Evolutionary conservation across 2,113 vertebrate species (phyloP).

Genomic region (Forbesichthys papilliferus): DNA sequence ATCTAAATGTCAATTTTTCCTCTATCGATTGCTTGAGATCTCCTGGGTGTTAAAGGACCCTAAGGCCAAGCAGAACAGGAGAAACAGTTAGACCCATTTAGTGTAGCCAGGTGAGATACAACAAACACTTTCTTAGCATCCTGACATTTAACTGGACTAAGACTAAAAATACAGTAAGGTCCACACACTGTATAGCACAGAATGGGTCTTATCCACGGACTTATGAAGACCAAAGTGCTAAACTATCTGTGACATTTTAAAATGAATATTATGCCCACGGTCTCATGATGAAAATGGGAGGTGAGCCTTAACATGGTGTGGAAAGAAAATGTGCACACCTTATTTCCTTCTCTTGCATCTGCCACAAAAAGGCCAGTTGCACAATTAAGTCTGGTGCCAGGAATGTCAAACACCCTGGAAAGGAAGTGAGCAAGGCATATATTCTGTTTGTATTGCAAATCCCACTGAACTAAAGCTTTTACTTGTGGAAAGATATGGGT

Average conservation of each 20-base stretch:
- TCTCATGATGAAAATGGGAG: too few relatives aligned
- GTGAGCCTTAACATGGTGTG: too few relatives aligned
- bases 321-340: too few relatives aligned
- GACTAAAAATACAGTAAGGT: slow-evolving; percentile 16
- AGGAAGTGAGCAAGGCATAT: not conserved
- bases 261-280: too few relatives aligned
- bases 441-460: slow-evolving; percentile 4
- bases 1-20: slow-evolving; percentile 40
- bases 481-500: slow-evolving; percentile 3
- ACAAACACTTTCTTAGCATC: slow-evolving; percentile 16
- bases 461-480: slow-evolving; percentile 20
- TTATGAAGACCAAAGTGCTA: too few relatives aligned
- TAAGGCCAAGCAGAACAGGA: slow-evolving; percentile 7
- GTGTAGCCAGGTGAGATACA: slow-evolving; percentile 25
- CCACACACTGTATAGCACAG: not conserved
- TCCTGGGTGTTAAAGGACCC: slow-evolving; percentile 8
- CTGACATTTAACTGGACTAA: slow-evolving; percentile 50
- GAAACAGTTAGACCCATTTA: slow-evolving; percentile 30
- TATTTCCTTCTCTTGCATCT: too few relatives aligned
- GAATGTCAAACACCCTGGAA: too few relatives aligned
- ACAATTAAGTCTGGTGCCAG: too few relatives aligned
- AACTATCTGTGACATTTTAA: too few relatives aligned
- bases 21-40: slow-evolving; percentile 39
- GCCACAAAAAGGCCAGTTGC: too few relatives aligned
- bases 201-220: not conserved